These are phyloP conservation scores for Elmis aenea DNA, from an alignment of 2,888 invertebrate genomes.

Conservation along the genomic window DNA sequence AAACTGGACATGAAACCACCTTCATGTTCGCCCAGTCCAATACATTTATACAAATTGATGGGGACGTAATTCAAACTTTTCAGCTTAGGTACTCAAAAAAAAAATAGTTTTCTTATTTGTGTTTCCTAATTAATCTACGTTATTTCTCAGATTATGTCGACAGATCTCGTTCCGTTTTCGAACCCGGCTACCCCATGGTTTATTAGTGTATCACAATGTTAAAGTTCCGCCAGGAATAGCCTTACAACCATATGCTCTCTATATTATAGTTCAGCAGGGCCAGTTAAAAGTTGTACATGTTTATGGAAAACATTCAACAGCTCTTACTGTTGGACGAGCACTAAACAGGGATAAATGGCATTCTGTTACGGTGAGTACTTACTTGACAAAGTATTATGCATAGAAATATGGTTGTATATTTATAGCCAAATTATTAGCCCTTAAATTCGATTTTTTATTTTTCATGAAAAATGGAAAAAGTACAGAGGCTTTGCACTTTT, in stretches of 20 bases:
- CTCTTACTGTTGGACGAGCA: conserved; percentile 81
- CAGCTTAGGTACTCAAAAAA: conserved; percentile 68
- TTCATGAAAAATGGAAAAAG: too few species aligned
- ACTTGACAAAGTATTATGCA: neutral
- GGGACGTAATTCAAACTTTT: conserved; percentile 84
- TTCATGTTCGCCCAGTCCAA: conserved; percentile 90
- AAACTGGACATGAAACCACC: conserved; percentile 78
- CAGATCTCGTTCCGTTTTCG: conserved; percentile 87
- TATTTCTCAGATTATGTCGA: conserved; percentile 67
- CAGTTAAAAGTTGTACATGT: conserved; percentile 89
- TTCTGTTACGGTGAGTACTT: conserved; percentile 63
- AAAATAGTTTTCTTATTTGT: neutral
- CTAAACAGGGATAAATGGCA: conserved; percentile 89
- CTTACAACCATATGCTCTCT: conserved; percentile 83
- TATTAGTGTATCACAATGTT: conserved; percentile 85
- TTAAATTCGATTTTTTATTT: too few species aligned
- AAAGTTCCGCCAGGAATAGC: conserved; percentile 74
- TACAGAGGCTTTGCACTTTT: too few species aligned
- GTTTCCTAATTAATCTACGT: neutral
- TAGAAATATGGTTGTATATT: neutral
- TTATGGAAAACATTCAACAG: conserved; percentile 80
- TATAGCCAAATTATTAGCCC: too few species aligned
- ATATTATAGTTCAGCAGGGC: conserved; percentile 88
- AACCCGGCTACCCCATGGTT: conserved; percentile 80
- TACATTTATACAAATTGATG: conserved; percentile 85